Evolutionary conservation across 2,113 vertebrate species (phyloP).

Genomic region (Callionymus lyra): DNA sequence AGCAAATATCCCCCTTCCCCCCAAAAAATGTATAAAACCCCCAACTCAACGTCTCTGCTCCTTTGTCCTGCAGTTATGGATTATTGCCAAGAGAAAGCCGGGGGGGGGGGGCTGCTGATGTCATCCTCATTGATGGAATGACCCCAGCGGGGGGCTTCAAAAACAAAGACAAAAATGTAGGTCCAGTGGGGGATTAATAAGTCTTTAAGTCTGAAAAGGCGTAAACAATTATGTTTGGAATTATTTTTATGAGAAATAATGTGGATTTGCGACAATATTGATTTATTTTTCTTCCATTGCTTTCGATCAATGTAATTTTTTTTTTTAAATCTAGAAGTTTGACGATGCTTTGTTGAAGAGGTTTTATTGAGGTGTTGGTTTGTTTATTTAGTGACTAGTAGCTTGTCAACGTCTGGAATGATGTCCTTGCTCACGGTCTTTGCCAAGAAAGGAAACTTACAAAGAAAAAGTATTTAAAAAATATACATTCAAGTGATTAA

Average conservation of each 20-base stretch:
- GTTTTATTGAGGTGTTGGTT: too few relatives aligned
- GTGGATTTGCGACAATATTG: too few relatives aligned
- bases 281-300: too few relatives aligned
- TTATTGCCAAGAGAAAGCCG: slow-evolving; percentile 29
- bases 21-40: slow-evolving; percentile 7
- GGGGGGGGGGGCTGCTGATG: slow-evolving; percentile 4
- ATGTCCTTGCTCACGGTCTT: too few relatives aligned
- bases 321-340: too few relatives aligned
- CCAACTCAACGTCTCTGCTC: slow-evolving; percentile 20
- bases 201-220: slow-evolving; percentile 6
- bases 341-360: too few relatives aligned
- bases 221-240: slow-evolving; percentile 2
- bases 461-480: too few relatives aligned
- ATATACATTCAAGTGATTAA: too few relatives aligned
- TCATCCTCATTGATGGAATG: slow-evolving; percentile 41
- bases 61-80: slow-evolving; percentile 60
- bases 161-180: slow-evolving; percentile 24
- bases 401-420: too few relatives aligned
- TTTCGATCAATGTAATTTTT: too few relatives aligned
- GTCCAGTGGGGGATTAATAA: slow-evolving; percentile 15
- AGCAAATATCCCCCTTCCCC: slow-evolving; percentile 8
- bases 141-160: slow-evolving; percentile 31
- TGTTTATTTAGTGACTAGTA: too few relatives aligned
- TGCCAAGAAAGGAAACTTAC: too few relatives aligned
- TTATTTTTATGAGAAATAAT: background rate